Conservation (phyloP, 2,888 invertebrate genomes). For the Thelaira solivaga region DNA sequence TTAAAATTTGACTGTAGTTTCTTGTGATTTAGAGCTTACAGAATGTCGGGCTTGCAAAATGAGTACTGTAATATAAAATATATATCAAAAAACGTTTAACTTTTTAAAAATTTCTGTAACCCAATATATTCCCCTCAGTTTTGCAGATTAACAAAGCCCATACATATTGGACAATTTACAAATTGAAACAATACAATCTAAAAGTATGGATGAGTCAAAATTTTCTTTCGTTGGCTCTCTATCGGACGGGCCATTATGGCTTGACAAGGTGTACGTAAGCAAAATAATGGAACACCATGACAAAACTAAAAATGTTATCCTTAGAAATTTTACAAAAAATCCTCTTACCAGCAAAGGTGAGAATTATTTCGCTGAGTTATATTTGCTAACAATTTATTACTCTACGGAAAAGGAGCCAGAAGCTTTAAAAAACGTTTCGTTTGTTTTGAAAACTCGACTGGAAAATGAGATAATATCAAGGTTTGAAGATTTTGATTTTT, state of each 20-base stretch:
- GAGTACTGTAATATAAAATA: too few species aligned
- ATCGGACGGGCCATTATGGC: slow-evolving; percentile 63
- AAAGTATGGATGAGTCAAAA: slow-evolving; percentile 37
- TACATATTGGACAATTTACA: too few species aligned
- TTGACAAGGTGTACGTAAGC: slow-evolving; percentile 64
- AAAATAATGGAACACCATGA: slow-evolving; percentile 66
- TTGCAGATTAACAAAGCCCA: too few species aligned
- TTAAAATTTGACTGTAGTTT: too few species aligned
- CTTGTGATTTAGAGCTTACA: too few species aligned
- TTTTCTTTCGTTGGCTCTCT: background rate
- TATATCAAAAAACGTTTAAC: too few species aligned
- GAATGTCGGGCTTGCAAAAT: too few species aligned
- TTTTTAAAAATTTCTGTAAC: too few species aligned
- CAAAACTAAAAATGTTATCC: slow-evolving; percentile 45
- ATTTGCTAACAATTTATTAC: slow-evolving; percentile 65
- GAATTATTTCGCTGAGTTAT: slow-evolving; percentile 69
- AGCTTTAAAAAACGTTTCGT: slow-evolving; percentile 48
- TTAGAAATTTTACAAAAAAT: slow-evolving; percentile 63
- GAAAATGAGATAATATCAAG: slow-evolving; percentile 66
- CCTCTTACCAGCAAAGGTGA: slow-evolving; percentile 70
- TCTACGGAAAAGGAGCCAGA: slow-evolving; percentile 35
- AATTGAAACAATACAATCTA: background rate
- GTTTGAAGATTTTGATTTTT: slow-evolving; percentile 69
- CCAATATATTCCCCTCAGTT: too few species aligned
- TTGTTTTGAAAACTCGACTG: slow-evolving; percentile 69